Evolutionary conservation across 2,888 invertebrate species (phyloP).

Genomic region (Biston betularia): DNA sequence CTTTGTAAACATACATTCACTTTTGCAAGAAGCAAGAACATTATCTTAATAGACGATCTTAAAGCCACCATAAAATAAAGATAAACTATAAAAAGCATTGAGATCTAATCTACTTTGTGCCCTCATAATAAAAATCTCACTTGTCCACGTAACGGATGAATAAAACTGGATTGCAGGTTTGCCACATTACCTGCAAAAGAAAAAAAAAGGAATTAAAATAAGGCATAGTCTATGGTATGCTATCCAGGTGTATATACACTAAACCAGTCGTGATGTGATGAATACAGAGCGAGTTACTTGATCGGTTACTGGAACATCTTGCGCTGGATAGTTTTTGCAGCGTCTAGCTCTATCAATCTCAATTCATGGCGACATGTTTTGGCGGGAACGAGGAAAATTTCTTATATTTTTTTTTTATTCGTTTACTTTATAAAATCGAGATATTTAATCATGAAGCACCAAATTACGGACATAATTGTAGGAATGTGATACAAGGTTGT

Average conservation of each 20-base stretch:
- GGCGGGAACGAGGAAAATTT: background rate
- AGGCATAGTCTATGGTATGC: slow-evolving; percentile 49
- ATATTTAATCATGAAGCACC: too few species aligned
- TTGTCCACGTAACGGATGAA: slow-evolving; percentile 34
- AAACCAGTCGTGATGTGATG: slow-evolving; percentile 41
- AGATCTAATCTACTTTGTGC: background rate
- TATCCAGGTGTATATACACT: slow-evolving; percentile 54
- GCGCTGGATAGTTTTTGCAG: slow-evolving; percentile 4
- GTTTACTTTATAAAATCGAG: too few species aligned
- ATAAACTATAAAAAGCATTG: background rate
- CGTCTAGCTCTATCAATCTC: slow-evolving; percentile 2
- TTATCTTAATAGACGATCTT: background rate
- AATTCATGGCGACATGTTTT: background rate
- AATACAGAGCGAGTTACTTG: slow-evolving; percentile 50
- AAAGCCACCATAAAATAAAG: slow-evolving; percentile 1
- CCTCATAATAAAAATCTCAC: slow-evolving; percentile 33
- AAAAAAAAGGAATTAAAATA: slow-evolving; percentile 38
- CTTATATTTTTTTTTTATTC: too few species aligned
- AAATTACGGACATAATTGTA: too few species aligned
- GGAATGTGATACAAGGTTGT: too few species aligned
- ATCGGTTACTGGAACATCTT: slow-evolving; percentile 37
- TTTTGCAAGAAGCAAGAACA: background rate
- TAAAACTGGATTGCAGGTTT: slow-evolving; percentile 40
- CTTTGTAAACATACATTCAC: too few species aligned
- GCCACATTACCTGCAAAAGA: slow-evolving; percentile 51